A percentile compares a stretch with the other conserved stretches of the same genome.
Evolutionary conservation across 2,797 vertebrate species (phyloP).

Genomic region (Mus caroli): DNA sequence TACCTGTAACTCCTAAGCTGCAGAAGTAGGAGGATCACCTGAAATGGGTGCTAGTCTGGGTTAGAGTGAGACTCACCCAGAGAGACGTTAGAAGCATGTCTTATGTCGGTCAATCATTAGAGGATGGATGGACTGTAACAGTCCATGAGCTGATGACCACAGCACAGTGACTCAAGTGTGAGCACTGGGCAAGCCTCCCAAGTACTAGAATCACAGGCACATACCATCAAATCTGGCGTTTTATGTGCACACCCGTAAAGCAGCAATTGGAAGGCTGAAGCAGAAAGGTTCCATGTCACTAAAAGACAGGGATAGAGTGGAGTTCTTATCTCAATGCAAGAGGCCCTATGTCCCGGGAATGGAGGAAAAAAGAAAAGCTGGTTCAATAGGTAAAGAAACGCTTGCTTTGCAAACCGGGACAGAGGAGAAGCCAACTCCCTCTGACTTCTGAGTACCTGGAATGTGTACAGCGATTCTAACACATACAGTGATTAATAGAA

Average conservation of each 20-base stretch:
- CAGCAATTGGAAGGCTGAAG: background rate
- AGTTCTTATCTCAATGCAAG: background rate
- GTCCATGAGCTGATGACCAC: constrained; percentile 23
- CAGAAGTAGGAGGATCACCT: no score
- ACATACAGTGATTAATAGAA: background rate
- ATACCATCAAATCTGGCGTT: no score
- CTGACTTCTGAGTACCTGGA: background rate
- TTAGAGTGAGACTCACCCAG: background rate
- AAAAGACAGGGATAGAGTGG: no score
- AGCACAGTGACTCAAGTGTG: background rate
- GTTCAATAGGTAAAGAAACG: background rate
- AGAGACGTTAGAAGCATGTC: background rate
- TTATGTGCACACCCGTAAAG: no score
- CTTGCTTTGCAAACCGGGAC: background rate
- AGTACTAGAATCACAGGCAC: background rate
- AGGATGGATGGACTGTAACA: background rate
- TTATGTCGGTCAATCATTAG: constrained; percentile 6
- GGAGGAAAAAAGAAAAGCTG: background rate
- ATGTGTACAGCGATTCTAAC: background rate
- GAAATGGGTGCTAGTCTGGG: no score
- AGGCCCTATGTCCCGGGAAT: background rate
- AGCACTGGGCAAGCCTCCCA: constrained; percentile 7
- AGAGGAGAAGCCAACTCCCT: background rate
- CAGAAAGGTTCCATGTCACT: background rate
- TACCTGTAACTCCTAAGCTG: background rate